Percentiles rank a stretch among this genome's conserved stretches.
Conservation (phyloP, 2,888 invertebrate species). For the Amblyjoppa proteus region DNA sequence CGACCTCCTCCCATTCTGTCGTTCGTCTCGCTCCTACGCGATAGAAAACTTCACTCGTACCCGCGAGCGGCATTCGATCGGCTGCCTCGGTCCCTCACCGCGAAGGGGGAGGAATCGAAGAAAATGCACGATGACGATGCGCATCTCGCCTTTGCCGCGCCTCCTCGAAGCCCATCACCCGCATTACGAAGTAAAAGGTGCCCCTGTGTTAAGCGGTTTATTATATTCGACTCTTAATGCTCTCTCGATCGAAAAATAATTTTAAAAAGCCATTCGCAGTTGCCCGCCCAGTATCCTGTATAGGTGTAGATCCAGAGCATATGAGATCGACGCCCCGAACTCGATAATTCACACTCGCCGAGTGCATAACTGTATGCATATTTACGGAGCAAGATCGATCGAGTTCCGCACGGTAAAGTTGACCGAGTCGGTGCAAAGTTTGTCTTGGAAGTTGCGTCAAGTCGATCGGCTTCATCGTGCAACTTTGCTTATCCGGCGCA, state of each 20-base stretch:
- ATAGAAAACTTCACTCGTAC: neutral
- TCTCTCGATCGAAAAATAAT: neutral
- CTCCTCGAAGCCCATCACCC: neutral
- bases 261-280: slow-evolving; percentile 15
- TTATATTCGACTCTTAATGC: neutral
- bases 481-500: neutral
- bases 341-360: neutral
- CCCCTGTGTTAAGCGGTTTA: neutral
- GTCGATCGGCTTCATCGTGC: slow-evolving; percentile 5
- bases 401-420: neutral
- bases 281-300: neutral
- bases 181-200: slow-evolving; percentile 25
- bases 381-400: neutral
- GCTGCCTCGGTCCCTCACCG: neutral
- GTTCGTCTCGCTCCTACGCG: slow-evolving; percentile 47
- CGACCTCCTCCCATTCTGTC: slow-evolving; percentile 14
- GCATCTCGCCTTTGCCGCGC: slow-evolving; percentile 35
- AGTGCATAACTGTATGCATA: slow-evolving; percentile 1
- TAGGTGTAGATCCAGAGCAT: neutral
- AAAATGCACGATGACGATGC: slow-evolving; percentile 26
- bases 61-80: slow-evolving; percentile 4
- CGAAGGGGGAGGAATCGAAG: slow-evolving; percentile 8
- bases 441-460: neutral
- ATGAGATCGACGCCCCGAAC: neutral
- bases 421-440: neutral